Evolutionary conservation across 1,140 invertebrate species (phyloP).

Genomic region (Drosophila ficusphila): DNA sequence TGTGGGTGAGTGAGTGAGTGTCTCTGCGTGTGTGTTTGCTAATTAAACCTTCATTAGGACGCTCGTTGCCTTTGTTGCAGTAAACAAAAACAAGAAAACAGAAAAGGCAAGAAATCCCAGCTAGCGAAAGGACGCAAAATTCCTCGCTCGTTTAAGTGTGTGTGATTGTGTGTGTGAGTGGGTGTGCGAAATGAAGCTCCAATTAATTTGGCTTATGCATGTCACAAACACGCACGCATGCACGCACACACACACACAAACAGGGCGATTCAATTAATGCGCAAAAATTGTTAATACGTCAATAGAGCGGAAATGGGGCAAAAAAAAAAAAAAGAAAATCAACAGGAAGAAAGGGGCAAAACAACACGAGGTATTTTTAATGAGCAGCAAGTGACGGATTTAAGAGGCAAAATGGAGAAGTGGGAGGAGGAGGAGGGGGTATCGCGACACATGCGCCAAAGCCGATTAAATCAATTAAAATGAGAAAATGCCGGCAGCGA

Average conservation of each 20-base stretch:
- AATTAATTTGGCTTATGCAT: slow-evolving; percentile 81
- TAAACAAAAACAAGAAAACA: slow-evolving; percentile 62
- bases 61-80: slow-evolving; percentile 58
- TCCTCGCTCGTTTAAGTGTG: slow-evolving; percentile 22
- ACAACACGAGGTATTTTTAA: slow-evolving; percentile 62
- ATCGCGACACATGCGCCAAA: slow-evolving; percentile 62
- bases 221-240: slow-evolving; percentile 52
- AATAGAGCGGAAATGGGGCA: slow-evolving; percentile 72
- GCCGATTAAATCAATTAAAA: slow-evolving; percentile 82
- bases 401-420: neutral
- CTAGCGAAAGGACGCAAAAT: slow-evolving; percentile 50
- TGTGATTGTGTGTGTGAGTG: slow-evolving; percentile 16
- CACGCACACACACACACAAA: slow-evolving; percentile 39
- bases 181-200: slow-evolving; percentile 64
- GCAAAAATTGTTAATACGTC: slow-evolving; percentile 80
- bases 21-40: slow-evolving; percentile 54
- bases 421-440: neutral
- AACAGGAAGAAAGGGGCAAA: slow-evolving; percentile 17
- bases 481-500: slow-evolving; percentile 56
- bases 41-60: slow-evolving; percentile 80
- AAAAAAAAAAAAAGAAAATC: slow-evolving; percentile 18
- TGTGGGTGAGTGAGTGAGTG: slow-evolving; percentile 6
- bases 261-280: slow-evolving; percentile 74
- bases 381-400: slow-evolving; percentile 40
- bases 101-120: slow-evolving; percentile 52